Evolutionary conservation across 1,140 invertebrate genomes (phyloP), one percentile per base, ranked within the genome.

Genomic region (Psilanteris sp.): DNA sequence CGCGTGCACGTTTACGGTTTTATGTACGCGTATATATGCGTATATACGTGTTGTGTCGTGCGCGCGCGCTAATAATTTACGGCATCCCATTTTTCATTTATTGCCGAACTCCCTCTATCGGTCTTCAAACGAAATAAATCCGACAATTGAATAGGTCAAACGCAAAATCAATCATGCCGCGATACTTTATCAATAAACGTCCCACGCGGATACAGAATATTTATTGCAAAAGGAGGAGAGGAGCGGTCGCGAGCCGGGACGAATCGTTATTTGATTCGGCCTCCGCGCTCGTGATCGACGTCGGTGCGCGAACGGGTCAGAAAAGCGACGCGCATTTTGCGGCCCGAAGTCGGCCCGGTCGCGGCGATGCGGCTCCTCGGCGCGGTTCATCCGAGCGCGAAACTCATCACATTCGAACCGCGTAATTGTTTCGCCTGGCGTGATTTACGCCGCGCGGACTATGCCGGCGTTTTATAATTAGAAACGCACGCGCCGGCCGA

Each of bases 121-220:
- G 29, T 54, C 37, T 37, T 50, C 44, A 27, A 44, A 54, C 39
- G 48, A 54, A 66, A 66, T 46, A 34, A 54, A 66, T 66, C 48
- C 22, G 48, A 66, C 48, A 66, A 66, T 66, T 54, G 61, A 27
- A 36, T 26, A 37, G 61, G 41, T 67, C 41, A 55, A 46, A 55
- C 48, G 62, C 41, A 39, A 48, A 55, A 67, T 67, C 62, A 67
- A 67, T 67, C 62, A 67, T 24, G 22, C 13, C 3, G 41, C 50
- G 50, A 55, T 67, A 67, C 31, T 67, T 67, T 46, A 67, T 67
- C 62, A 48, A 67, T 67, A 67, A 55, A 55, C 26, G 41, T 37
- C 18, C 39, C 14, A 36, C 61, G 36, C 20, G 29, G 31, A 41
- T 32, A 14, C 24, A 24, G 29, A 15, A 54, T 44, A 36, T 54